phyloP scores from a whole-genome alignment of 2,888 invertebrate genomes.

The Ophion ellenae region DNA sequence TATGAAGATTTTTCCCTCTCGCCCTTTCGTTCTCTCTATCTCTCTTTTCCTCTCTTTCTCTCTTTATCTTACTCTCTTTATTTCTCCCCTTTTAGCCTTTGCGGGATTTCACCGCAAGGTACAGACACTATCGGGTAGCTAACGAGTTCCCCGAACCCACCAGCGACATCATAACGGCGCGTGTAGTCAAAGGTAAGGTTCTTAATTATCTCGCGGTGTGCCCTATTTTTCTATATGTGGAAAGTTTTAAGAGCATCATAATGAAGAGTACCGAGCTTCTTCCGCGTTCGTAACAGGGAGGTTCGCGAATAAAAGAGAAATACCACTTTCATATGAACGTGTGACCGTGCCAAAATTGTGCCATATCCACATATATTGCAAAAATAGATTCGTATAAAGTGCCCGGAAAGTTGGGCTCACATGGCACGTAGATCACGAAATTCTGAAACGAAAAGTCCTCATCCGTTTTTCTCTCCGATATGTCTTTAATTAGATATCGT shows the following conservation, averaged over 20 bases:
- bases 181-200: conserved; percentile 61
- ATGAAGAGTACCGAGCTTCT: conserved; percentile 25
- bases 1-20: conserved; percentile 35
- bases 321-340: background rate
- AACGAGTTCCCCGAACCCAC: conserved; percentile 58
- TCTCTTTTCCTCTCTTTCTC: background rate
- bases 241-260: conserved; percentile 41
- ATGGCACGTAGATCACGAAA: background rate
- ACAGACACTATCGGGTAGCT: conserved; percentile 50
- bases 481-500: background rate
- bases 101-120: conserved; percentile 46
- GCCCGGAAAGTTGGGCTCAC: background rate
- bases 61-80: background rate
- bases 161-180: conserved; percentile 48
- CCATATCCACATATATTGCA: background rate
- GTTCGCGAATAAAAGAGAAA: conserved; percentile 34
- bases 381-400: background rate
- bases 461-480: background rate
- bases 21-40: background rate
- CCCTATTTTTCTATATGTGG: conserved; percentile 33
- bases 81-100: conserved; percentile 31
- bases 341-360: background rate
- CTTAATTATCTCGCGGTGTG: conserved; percentile 54
- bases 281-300: conserved; percentile 28
- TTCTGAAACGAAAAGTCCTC: background rate